These are phyloP conservation scores for Peromyscus californicus DNA, from an alignment of 2,113 vertebrate genomes.

Conservation along the genomic window DNA sequence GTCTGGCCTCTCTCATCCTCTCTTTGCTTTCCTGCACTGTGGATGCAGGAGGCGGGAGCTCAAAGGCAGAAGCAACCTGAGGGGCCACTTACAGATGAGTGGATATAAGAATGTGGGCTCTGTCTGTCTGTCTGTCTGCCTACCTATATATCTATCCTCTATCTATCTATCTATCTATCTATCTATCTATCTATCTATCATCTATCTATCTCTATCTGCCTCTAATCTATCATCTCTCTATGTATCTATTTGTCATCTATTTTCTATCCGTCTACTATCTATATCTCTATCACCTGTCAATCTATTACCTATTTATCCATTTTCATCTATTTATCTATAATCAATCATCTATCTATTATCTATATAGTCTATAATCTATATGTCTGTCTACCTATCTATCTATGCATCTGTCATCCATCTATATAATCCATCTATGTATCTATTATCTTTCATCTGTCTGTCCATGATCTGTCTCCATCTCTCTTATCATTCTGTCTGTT, in stretches of 20 bases:
- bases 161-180: background rate
- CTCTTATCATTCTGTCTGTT: background rate
- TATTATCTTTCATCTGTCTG: background rate
- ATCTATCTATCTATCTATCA: background rate
- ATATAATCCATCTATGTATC: background rate
- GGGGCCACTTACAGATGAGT: background rate
- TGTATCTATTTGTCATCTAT: background rate
- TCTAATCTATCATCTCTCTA: background rate
- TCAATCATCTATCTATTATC: background rate
- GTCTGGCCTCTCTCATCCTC: rapidly evolving
- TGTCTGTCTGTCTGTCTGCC: background rate
- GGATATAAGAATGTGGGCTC: too few species aligned
- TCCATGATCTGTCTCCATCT: background rate
- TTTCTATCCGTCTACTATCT: background rate
- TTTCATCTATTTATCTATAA: background rate
- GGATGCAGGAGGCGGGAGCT: background rate
- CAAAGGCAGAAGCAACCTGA: background rate
- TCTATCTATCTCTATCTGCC: background rate
- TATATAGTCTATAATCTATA: background rate
- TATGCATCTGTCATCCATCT: background rate
- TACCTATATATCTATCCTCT: background rate
- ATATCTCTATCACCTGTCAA: background rate
- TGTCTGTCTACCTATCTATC: background rate
- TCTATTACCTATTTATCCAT: background rate
- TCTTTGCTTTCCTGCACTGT: background rate